Evolutionary conservation across 2,797 vertebrate species (phyloP).

Genomic region (Anguilla megastoma): DNA sequence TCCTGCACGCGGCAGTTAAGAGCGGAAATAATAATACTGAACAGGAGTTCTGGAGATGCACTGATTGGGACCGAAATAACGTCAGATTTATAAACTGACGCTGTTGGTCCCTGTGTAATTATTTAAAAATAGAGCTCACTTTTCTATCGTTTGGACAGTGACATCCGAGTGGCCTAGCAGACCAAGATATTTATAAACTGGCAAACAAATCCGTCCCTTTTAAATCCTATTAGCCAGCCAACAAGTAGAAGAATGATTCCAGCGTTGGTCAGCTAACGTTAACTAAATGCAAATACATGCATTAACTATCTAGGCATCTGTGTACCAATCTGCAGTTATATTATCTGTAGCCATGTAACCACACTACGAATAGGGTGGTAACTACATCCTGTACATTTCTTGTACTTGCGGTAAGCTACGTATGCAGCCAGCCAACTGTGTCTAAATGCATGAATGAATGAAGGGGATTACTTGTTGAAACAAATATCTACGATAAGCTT

Average conservation of each 20-base stretch:
- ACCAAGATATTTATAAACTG: neutral
- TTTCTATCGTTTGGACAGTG: slow-evolving; percentile 4
- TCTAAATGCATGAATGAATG: slow-evolving; percentile 7
- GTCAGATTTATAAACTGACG: slow-evolving; percentile 4
- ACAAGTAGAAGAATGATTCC: neutral
- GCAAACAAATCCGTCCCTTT: neutral
- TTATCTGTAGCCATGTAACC: neutral
- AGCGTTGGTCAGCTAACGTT: neutral
- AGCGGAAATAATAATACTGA: neutral
- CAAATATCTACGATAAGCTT: neutral
- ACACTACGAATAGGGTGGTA: neutral
- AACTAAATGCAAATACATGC: neutral
- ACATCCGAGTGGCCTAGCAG: neutral
- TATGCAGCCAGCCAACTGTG: slow-evolving; percentile 4
- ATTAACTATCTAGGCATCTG: neutral
- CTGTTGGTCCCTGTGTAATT: neutral
- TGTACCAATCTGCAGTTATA: neutral
- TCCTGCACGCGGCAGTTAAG: neutral
- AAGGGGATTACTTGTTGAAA: slow-evolving; percentile 21
- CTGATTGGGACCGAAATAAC: neutral
- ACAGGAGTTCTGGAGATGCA: neutral
- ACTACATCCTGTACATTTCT: neutral
- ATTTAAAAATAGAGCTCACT: slow-evolving; percentile 43
- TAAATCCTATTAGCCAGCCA: neutral
- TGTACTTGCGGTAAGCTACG: neutral